phyloP scores from a whole-genome alignment of 2,113 vertebrate genomes.

The Capra hircus region DNA sequence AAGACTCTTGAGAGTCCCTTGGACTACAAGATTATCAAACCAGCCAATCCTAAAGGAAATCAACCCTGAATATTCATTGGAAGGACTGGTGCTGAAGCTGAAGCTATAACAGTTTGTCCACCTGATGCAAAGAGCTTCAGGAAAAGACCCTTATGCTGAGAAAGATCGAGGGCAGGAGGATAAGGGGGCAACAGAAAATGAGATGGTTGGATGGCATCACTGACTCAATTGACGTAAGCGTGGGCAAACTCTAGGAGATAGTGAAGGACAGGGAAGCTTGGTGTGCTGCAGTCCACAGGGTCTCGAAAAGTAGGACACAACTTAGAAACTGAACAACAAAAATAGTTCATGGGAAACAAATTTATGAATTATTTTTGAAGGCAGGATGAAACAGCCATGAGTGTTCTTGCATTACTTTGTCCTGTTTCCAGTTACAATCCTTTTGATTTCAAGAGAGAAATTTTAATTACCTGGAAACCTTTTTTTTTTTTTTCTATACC shows the following conservation, averaged over 20 bases:
- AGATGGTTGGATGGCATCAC: background rate
- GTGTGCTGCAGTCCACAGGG: accelerated
- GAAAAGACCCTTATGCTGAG: background rate
- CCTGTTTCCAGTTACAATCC: background rate
- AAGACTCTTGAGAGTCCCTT: background rate
- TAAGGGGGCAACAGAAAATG: background rate
- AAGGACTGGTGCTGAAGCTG: background rate
- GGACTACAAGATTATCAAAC: background rate
- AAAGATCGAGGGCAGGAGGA: background rate
- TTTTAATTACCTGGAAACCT: background rate
- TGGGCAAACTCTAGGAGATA: background rate
- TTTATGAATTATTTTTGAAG: background rate
- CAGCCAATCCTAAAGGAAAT: background rate
- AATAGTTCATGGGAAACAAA: background rate
- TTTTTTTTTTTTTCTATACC: background rate
- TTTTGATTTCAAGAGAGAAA: background rate
- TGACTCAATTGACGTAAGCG: accelerated
- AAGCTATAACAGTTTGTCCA: background rate
- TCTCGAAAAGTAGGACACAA: background rate
- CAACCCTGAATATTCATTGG: background rate
- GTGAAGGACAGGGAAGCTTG: background rate
- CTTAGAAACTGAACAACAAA: background rate
- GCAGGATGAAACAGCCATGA: background rate
- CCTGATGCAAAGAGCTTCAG: background rate
- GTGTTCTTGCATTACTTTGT: background rate